Conservation (phyloP, 2,113 vertebrate species). For the Perccottus glenii region DNA sequence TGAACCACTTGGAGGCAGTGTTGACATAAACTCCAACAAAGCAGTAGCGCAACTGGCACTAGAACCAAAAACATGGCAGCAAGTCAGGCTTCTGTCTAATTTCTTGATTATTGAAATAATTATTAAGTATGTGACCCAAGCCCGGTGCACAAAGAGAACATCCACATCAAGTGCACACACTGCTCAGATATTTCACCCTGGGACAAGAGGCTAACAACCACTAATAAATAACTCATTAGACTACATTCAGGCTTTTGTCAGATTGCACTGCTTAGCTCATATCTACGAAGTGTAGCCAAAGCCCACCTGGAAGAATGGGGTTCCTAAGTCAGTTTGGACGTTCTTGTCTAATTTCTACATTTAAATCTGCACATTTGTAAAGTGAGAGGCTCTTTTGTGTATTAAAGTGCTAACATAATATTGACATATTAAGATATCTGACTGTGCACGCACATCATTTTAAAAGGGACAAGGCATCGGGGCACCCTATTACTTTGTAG, state of each 20-base stretch:
- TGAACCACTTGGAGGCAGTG: slow-evolving; percentile 72
- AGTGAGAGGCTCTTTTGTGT: too few relatives aligned
- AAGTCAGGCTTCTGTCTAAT: slow-evolving; percentile 21
- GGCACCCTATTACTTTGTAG: too few relatives aligned
- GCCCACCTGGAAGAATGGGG: background rate
- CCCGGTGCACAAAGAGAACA: background rate
- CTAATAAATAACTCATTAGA: slow-evolving; percentile 58
- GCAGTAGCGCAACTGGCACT: slow-evolving; percentile 37
- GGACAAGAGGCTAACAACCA: slow-evolving; percentile 49
- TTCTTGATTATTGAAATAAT: slow-evolving; percentile 2
- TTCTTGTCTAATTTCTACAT: too few relatives aligned
- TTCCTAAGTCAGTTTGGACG: background rate
- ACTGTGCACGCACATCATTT: too few relatives aligned
- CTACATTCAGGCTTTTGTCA: slow-evolving; percentile 32
- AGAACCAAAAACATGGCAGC: slow-evolving; percentile 19
- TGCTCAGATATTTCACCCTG: slow-evolving; percentile 34
- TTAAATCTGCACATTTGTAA: too few relatives aligned
- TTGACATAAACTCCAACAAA: slow-evolving; percentile 67
- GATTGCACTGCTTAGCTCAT: background rate
- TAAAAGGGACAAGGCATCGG: too few relatives aligned
- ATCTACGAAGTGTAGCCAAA: background rate
- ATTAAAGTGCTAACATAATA: too few relatives aligned
- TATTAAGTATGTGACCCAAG: background rate
- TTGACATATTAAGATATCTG: too few relatives aligned
- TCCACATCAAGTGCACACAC: slow-evolving; percentile 6